phyloP scores from a whole-genome alignment of 2,888 invertebrate genomes.

The Villa cingulata region DNA sequence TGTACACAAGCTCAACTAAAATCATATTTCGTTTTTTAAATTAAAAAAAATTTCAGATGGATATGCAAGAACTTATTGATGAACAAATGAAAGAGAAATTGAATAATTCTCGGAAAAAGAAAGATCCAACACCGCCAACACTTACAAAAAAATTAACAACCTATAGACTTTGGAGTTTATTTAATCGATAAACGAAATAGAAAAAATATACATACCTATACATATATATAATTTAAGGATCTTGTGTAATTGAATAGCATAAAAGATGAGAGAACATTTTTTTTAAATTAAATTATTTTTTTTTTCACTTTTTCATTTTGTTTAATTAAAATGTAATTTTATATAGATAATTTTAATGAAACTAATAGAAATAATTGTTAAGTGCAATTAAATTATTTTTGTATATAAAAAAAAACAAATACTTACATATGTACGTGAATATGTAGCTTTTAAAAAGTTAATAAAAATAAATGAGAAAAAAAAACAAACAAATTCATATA shows the following conservation, averaged over 20 bases:
- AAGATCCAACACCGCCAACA: constrained; percentile 39
- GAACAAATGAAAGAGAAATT: constrained; percentile 83
- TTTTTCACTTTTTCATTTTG: no score
- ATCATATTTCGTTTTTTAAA: not conserved
- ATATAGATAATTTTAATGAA: not conserved
- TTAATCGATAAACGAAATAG: constrained; percentile 36
- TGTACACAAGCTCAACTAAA: no score
- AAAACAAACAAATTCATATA: no score
- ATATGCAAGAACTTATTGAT: constrained; percentile 84
- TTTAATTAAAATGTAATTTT: no score
- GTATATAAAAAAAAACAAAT: not conserved
- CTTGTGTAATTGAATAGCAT: no score
- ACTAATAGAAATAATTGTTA: not conserved
- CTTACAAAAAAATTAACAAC: constrained; percentile 36
- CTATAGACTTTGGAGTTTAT: constrained; percentile 38
- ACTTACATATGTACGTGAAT: no score
- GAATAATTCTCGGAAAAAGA: constrained; percentile 48
- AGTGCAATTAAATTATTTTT: not conserved
- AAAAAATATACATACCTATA: no score
- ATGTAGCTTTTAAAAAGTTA: not conserved
- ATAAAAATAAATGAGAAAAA: no score
- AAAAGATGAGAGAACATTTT: no score
- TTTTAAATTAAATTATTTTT: no score
- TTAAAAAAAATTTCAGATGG: constrained; percentile 66
- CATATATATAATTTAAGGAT: no score